Percentiles rank a stretch among this genome's conserved stretches.
Conservation (phyloP, 2,797 vertebrate species). For the Mallotus villosus region DNA sequence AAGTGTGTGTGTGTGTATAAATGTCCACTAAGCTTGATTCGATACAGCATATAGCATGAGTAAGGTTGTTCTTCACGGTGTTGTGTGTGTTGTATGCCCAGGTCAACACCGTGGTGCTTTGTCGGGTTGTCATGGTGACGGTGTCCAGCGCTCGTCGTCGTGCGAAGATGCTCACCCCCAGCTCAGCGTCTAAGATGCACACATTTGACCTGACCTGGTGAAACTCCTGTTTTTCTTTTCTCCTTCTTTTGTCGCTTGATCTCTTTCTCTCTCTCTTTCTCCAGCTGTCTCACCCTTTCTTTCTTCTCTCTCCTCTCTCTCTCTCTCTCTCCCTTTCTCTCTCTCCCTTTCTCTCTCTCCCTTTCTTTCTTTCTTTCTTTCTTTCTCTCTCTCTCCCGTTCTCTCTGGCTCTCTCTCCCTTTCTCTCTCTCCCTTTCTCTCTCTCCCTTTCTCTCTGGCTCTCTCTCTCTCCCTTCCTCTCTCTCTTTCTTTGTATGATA, state of each 20-base stretch:
- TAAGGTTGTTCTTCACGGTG: background rate
- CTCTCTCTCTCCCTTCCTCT: background rate
- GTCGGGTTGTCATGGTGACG: slow-evolving; percentile 86
- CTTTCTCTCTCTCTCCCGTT: background rate
- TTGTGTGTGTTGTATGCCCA: slow-evolving; percentile 58
- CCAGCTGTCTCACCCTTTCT: too few species aligned
- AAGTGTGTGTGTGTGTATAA: slow-evolving; percentile 5
- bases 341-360: background rate
- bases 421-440: background rate
- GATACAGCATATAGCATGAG: background rate
- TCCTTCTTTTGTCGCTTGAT: background rate
- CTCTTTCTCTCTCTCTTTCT: slow-evolving; percentile 6
- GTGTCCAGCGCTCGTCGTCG: slow-evolving; percentile 83
- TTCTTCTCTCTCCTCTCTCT: background rate
- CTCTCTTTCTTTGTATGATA: background rate
- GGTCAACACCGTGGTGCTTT: slow-evolving; percentile 89
- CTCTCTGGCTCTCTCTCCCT: background rate
- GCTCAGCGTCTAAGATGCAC: slow-evolving; percentile 80
- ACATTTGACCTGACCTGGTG: slow-evolving; percentile 86
- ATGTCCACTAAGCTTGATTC: slow-evolving; percentile 4
- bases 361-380: slow-evolving; percentile 18
- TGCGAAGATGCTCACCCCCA: slow-evolving; percentile 86
- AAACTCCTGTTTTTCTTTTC: slow-evolving; percentile 50
- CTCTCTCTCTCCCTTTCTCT: background rate
- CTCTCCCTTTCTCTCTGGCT: slow-evolving; percentile 16